Percentiles rank a stretch among this genome's conserved stretches.
Evolutionary conservation across 2,797 vertebrate species (phyloP).

Genomic region (Naso thynnoides): DNA sequence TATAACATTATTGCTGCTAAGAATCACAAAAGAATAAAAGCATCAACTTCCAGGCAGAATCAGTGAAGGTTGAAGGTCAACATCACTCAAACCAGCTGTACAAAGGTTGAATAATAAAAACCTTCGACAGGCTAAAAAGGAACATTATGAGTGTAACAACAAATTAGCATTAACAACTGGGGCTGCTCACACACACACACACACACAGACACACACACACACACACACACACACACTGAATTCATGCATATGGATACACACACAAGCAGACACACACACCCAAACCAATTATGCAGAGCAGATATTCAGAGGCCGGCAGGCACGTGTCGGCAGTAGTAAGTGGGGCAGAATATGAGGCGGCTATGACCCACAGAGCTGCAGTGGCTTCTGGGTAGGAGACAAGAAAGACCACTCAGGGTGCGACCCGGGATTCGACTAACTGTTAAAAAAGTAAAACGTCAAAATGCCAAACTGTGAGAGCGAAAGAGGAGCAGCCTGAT

Average conservation of each 20-base stretch:
- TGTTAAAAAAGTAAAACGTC: background rate
- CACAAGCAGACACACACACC: slow-evolving; percentile 1
- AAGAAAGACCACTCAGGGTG: slow-evolving; percentile 21
- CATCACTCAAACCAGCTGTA: background rate
- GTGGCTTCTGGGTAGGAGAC: slow-evolving; percentile 52
- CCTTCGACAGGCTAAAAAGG: background rate
- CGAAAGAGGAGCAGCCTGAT: background rate
- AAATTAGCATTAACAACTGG: background rate
- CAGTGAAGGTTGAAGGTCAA: background rate
- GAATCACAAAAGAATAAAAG: background rate
- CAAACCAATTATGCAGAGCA: slow-evolving; percentile 35
- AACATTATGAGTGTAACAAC: slow-evolving; percentile 4
- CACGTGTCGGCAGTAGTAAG: slow-evolving; percentile 41
- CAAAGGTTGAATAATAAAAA: background rate
- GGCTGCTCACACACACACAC: background rate
- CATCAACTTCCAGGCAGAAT: too few species aligned
- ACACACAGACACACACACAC: slow-evolving; percentile 19
- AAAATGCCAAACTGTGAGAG: background rate
- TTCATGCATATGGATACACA: slow-evolving; percentile 15
- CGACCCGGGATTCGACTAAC: background rate
- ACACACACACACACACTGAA: slow-evolving; percentile 24
- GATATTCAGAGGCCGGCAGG: slow-evolving; percentile 22
- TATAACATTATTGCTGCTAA: background rate
- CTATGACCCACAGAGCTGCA: slow-evolving; percentile 53
- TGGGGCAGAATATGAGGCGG: slow-evolving; percentile 40